phyloP scores from a whole-genome alignment of 2,888 invertebrate genomes.

The Rotaria macrura region DNA sequence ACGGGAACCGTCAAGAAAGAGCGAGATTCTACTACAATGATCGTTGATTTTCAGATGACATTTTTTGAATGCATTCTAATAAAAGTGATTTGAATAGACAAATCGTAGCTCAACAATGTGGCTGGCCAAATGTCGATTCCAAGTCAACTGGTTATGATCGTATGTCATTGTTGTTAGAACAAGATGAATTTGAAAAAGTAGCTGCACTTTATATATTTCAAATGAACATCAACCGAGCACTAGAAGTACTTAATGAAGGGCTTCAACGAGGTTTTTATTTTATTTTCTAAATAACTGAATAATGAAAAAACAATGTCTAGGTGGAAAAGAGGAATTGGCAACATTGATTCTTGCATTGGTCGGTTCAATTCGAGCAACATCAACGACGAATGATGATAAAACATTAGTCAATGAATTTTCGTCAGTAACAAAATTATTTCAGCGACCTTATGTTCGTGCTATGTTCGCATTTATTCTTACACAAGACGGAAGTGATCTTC shows the following conservation, averaged over 20 bases:
- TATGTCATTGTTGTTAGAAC: background rate
- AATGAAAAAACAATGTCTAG: background rate
- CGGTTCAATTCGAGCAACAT: background rate
- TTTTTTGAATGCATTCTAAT: too few relatives aligned
- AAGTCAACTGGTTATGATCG: background rate
- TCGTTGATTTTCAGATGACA: too few relatives aligned
- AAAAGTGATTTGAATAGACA: background rate
- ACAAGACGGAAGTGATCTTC: constrained; percentile 59
- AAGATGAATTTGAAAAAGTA: background rate
- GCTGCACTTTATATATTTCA: background rate
- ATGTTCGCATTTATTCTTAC: constrained; percentile 75
- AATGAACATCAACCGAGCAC: background rate
- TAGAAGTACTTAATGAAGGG: background rate
- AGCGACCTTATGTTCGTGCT: constrained; percentile 67
- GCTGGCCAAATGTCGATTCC: background rate
- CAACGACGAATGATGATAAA: background rate
- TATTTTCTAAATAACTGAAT: background rate
- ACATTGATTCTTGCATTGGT: background rate
- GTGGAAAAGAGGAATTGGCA: background rate
- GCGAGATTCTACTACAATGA: too few relatives aligned
- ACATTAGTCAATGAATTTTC: background rate
- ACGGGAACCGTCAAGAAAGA: too few relatives aligned
- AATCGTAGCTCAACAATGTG: background rate
- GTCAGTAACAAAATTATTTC: background rate
- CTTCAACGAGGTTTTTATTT: background rate